Evolutionary conservation across 2,113 vertebrate species (phyloP).

Genomic region (Hyla sarda): DNA sequence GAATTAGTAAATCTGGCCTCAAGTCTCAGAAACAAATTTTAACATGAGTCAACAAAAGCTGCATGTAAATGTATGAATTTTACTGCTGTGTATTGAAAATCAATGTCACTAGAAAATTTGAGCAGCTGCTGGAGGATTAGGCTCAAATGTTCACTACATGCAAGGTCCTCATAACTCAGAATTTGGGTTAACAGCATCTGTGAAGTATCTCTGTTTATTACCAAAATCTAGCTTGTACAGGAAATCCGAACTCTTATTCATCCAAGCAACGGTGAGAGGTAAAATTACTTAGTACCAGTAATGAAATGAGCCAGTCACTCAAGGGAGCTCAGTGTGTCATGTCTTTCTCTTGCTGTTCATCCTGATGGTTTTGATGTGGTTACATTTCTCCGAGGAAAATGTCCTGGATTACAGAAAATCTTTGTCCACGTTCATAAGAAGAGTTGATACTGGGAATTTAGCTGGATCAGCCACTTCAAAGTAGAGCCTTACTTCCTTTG

Average conservation of each 20-base stretch:
- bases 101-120: conserved; percentile 1
- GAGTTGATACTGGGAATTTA: neutral
- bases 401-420: neutral
- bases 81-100: conserved; percentile 10
- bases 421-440: neutral
- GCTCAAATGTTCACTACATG: neutral
- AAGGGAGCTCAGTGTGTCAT: neutral
- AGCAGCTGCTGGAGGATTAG: conserved; percentile 22
- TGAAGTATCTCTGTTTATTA: neutral
- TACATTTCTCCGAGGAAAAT: neutral
- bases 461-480: neutral
- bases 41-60: neutral
- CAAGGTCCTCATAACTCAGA: neutral
- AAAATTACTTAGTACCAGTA: conserved; percentile 7
- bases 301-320: conserved; percentile 2
- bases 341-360: neutral
- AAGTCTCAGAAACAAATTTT: neutral
- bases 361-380: conserved; percentile 4
- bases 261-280: neutral
- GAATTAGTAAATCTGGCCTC: neutral
- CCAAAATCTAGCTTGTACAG: neutral
- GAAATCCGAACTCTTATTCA: conserved; percentile 4
- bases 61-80: neutral
- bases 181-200: conserved; percentile 21
- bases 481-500: neutral